Percentiles rank a stretch among this genome's conserved stretches.
Evolutionary conservation across 2,888 invertebrate species (phyloP).

Genomic region (Dione juno): DNA sequence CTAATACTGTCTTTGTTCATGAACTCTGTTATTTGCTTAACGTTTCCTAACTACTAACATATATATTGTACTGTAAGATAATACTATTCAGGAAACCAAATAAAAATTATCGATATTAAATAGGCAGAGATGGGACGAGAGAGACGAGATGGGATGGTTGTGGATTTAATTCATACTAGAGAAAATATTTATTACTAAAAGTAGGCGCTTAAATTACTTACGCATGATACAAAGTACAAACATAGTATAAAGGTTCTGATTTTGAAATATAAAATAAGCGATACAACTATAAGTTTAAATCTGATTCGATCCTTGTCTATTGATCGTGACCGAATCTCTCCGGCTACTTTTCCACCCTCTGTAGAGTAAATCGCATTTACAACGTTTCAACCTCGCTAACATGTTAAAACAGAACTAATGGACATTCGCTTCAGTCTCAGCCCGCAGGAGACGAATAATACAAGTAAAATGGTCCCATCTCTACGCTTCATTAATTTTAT

Average conservation of each 20-base stretch:
- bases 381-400: slow-evolving; percentile 84
- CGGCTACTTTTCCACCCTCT: slow-evolving; percentile 80
- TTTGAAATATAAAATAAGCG: slow-evolving; percentile 27
- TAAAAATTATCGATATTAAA: background rate
- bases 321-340: slow-evolving; percentile 72
- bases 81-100: background rate
- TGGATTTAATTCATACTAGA: background rate
- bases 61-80: background rate
- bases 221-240: background rate
- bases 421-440: slow-evolving; percentile 83
- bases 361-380: slow-evolving; percentile 82
- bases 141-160: background rate
- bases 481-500: slow-evolving; percentile 84
- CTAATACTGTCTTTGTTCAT: slow-evolving; percentile 70
- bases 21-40: slow-evolving; percentile 31
- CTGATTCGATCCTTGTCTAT: slow-evolving; percentile 69
- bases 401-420: slow-evolving; percentile 85
- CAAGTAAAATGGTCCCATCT: slow-evolving; percentile 84
- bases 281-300: slow-evolving; percentile 46
- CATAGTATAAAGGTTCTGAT: background rate
- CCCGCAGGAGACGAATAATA: slow-evolving; percentile 83
- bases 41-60: background rate
- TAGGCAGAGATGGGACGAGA: too few relatives aligned
- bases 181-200: background rate
- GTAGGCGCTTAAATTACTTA: background rate